Percentiles rank a stretch among this genome's conserved stretches.
Evolutionary conservation across 2,888 invertebrate species (phyloP).

Genomic region (Gortyna flavago): DNA sequence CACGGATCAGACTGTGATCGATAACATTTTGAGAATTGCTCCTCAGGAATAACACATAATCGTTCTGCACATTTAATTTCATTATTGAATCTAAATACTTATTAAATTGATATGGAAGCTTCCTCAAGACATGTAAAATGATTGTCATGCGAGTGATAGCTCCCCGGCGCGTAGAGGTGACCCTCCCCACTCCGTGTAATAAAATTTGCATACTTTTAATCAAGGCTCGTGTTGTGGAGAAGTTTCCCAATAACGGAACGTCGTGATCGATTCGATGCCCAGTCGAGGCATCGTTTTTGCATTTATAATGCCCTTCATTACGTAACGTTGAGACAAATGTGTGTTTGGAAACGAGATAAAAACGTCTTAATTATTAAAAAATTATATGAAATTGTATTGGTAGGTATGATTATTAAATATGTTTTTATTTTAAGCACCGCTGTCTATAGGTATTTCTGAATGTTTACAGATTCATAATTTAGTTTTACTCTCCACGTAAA

Average conservation of each 20-base stretch:
- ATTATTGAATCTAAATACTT: not conserved
- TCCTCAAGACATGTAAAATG: conserved; percentile 66
- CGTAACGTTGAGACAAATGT: conserved; percentile 42
- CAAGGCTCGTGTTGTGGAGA: conserved; percentile 90
- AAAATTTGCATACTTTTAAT: conserved; percentile 91
- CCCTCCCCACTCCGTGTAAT: conserved; percentile 86
- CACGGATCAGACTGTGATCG: not conserved
- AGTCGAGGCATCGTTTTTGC: conserved; percentile 79
- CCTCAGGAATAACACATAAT: not conserved
- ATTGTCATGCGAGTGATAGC: conserved; percentile 73
- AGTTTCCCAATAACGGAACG: conserved; percentile 90
- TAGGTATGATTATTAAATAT: not conserved
- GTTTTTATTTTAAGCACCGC: not conserved
- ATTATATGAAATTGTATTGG: not conserved
- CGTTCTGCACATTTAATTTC: not conserved
- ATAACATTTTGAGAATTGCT: not conserved
- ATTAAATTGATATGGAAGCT: conserved; percentile 1
- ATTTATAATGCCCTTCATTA: conserved; percentile 71
- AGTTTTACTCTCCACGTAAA: not conserved
- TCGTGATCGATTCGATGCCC: conserved; percentile 87
- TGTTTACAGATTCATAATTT: no score
- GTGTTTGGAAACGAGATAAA: conserved; percentile 23
- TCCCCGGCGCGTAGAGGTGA: conserved; percentile 61
- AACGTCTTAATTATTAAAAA: not conserved
- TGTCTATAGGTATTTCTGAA: not conserved